Evolutionary conservation across 2,888 invertebrate species (phyloP).

Genomic region (Hipparchia semele): DNA sequence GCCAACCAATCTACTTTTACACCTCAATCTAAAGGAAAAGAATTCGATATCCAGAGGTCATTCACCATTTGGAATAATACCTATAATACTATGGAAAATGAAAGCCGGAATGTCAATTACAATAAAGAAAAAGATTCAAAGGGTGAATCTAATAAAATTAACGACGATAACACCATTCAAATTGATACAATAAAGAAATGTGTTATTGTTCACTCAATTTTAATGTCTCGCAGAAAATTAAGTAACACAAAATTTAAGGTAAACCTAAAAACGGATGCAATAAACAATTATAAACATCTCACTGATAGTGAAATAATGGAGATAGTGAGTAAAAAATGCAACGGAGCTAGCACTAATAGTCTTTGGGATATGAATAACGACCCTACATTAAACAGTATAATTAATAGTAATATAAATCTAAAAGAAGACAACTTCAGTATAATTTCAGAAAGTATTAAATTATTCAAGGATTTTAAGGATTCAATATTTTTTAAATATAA

Average conservation of each 20-base stretch:
- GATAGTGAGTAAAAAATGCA: neutral
- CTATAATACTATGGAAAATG: neutral
- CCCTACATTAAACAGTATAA: neutral
- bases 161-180: neutral
- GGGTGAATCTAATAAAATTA: neutral
- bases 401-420: neutral
- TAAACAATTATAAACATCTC: neutral
- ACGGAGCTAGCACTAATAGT: neutral
- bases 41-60: neutral
- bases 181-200: neutral
- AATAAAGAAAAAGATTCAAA: neutral
- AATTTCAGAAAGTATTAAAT: neutral
- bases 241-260: neutral
- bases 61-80: neutral
- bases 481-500: neutral
- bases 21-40: neutral
- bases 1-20: neutral
- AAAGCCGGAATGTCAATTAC: neutral
- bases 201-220: neutral
- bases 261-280: neutral
- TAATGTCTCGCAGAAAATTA: neutral
- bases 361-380: too few relatives aligned
- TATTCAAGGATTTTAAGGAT: neutral
- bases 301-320: conserved; percentile 6
- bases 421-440: neutral